phyloP scores from a whole-genome alignment of 1,140 invertebrate genomes.

The Drosophila rhopaloa region DNA sequence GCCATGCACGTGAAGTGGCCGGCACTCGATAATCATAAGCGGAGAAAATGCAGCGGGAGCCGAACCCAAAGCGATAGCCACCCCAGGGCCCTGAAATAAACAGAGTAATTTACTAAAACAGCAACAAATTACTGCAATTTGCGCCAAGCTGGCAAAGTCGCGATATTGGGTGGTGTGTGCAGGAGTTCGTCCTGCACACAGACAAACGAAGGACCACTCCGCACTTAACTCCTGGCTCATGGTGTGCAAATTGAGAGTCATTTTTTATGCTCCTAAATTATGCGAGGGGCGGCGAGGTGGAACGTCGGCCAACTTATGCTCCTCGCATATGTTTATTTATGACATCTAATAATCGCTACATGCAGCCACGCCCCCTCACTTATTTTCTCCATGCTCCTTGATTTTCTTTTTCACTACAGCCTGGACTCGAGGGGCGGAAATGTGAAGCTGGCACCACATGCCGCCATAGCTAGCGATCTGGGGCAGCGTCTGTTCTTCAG shows the following conservation, averaged over 20 bases:
- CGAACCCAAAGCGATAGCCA: neutral
- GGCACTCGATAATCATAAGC: conserved; percentile 75
- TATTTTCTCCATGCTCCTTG: conserved; percentile 27
- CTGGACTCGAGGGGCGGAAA: conserved; percentile 90
- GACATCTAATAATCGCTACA: conserved; percentile 74
- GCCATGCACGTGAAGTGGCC: conserved; percentile 52
- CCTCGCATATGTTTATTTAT: conserved; percentile 81
- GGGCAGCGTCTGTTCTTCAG: conserved; percentile 91
- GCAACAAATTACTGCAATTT: conserved; percentile 83
- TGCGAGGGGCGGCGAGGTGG: conserved; percentile 40
- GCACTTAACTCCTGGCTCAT: conserved; percentile 46
- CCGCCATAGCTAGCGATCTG: conserved; percentile 90
- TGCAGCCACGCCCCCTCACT: conserved; percentile 58
- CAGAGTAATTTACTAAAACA: conserved; percentile 82
- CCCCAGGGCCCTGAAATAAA: conserved; percentile 55
- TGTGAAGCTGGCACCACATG: conserved; percentile 88
- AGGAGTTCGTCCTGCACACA: conserved; percentile 21
- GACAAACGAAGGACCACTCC: conserved; percentile 28
- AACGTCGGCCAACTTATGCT: conserved; percentile 56
- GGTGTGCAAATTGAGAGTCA: conserved; percentile 70
- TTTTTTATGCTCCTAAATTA: conserved; percentile 80
- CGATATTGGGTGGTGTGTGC: conserved; percentile 22
- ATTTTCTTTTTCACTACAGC: conserved; percentile 85
- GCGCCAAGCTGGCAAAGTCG: conserved; percentile 73
- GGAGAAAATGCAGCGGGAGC: conserved; percentile 36